Percentiles rank a stretch among this genome's conserved stretches.
phyloP scores from a whole-genome alignment of 1,140 invertebrate species.

The Trachymyrmex septentrionalis region DNA sequence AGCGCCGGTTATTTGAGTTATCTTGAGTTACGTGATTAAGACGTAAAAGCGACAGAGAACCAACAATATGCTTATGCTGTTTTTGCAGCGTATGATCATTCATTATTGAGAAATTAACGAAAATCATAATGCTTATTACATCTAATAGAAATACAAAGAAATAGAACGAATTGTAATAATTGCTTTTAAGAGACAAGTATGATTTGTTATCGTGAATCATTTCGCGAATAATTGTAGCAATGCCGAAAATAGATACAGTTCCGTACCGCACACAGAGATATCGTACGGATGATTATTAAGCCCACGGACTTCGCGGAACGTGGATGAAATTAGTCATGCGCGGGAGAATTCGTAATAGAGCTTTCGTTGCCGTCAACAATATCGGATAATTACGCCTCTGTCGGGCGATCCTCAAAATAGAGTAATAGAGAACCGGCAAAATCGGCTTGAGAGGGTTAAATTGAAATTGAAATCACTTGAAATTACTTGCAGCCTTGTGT shows the following conservation, averaged over 20 bases:
- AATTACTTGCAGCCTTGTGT: constrained; percentile 73
- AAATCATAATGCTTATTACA: neutral
- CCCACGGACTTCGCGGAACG: constrained; percentile 40
- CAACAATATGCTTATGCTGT: neutral
- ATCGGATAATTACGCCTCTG: constrained; percentile 74
- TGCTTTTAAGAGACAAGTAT: neutral
- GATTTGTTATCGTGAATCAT: neutral
- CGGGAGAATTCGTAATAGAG: constrained; percentile 70
- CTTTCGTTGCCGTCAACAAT: constrained; percentile 74
- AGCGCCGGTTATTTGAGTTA: constrained; percentile 27
- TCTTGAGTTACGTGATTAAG: constrained; percentile 9
- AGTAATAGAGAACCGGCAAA: constrained; percentile 78
- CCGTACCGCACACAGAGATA: neutral
- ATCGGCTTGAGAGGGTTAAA: constrained; percentile 77
- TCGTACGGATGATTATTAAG: constrained; percentile 34
- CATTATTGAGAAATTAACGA: neutral
- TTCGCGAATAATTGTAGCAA: constrained; percentile 10
- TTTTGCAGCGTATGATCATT: neutral
- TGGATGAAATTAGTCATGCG: constrained; percentile 51
- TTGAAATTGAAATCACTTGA: constrained; percentile 79
- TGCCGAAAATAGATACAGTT: neutral
- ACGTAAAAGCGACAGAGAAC: neutral
- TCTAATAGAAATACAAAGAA: neutral
- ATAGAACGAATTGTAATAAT: neutral
- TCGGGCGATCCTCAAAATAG: constrained; percentile 73